Evolutionary conservation across 1,140 invertebrate species (phyloP), one percentile per base, ranked within the genome.

Genomic region (Dreissena polymorpha): DNA sequence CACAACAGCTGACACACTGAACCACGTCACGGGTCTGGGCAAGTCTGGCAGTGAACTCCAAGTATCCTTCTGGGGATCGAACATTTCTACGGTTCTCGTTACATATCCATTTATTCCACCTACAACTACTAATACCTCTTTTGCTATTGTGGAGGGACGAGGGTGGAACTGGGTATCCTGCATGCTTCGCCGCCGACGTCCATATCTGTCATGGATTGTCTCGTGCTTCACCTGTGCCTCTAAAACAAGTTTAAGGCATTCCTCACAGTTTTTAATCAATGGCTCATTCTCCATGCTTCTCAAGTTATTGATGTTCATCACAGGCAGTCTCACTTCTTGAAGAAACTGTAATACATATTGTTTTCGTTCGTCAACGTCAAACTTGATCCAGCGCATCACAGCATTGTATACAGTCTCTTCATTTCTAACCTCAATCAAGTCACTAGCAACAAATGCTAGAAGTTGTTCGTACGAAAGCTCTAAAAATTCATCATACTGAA

Each of bases 321-420:
- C 87, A 5, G 88, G 87, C 16, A 93, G 85, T 67, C 93, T 81
- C 39, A 94, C 87, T 82, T 90, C 86, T 39, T 89, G 83, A 51
- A 94, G 55, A 64, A 93, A 75, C 10, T 88, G 83, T 16, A 85
- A 85, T n/a, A 92, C 84, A 71, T 90, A 85, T 65, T 87, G 74
- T 50, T 89, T 84, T 39, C 93, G 85, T n/a, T 91, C 89, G 64
- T 93, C 90, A 10, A 87, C 67, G 67, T 93, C 91, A 85, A 90
- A 90, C 49, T 93, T 89, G 6, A 94, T 85, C 93, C 93, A 94
- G 68, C 87, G 88, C 63, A 91, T 87, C 5, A 91, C 90, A 49
- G 93, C 91, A 76, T 93, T 89, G 87, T 92, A 94, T 3, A 94
- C 93, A 70, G 90, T 92, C 85, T 93, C 92, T 77, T 93, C 93